Base-by-base conservation (phyloP, 1,140 invertebrate genomes). In the Aphis gossypii region DNA sequence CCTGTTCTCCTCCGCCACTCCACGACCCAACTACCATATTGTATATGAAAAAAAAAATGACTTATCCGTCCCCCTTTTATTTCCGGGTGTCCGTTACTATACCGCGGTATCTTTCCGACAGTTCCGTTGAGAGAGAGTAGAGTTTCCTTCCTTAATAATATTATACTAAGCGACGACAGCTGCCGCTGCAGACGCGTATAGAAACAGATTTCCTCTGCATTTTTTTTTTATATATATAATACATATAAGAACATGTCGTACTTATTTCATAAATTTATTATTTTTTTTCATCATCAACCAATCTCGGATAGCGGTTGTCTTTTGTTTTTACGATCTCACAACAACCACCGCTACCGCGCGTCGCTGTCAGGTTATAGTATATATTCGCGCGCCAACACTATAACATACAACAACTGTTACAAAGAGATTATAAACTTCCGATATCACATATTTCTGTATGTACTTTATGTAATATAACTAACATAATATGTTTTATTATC, bases 211-310 rank as follows among this genome's bases (percentile, higher is more conserved):
- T 90, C 54, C 54, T 90, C 54, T 41, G 2, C 30, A n/a, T 18
- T 76, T 76, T n/a, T 76, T n/a, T 76, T 18, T 60, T 68, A 30
- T 60, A 18, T 48, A 48, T 18, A 14, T 48, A 2, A 46, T 60
- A 76, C 60, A 44, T 60, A 41, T 30, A n/a, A 88, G 48, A 14
- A n/a, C 87, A 88, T 51, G 48, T 41, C 38, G 38, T 48, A 76
- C 60, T 76, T 76, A 76, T 76, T 76, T 76, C 60, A 76, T 76
- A 76, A n/a, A 76, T 76, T 76, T 76, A 76, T n/a, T 76, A 76
- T 76, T 76, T 76, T 54, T 54, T 54, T 54, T 76, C 6, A 76
- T 76, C 30, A 76, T 35, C 30, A 5, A 76, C 60, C 60, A n/a
- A 30, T 76, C n/a, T 76, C 60, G 60, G 30, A 76, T n/a, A 18